phyloP scores from a whole-genome alignment of 2,888 invertebrate species.

The Pediacus dermestoides region DNA sequence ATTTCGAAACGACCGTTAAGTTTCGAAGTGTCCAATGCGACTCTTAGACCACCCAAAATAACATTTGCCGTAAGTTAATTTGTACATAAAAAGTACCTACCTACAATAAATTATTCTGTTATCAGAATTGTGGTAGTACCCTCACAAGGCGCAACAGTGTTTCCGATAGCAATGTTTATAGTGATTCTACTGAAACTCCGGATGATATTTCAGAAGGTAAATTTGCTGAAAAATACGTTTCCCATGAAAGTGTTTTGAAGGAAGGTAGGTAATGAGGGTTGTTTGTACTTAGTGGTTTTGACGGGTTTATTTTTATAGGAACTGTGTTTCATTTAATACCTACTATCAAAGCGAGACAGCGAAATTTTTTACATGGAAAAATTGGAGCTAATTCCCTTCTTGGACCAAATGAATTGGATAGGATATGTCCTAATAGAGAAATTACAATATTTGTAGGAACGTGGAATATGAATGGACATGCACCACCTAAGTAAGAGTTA shows the following conservation, averaged over 20 bases:
- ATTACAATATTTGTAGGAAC: conserved; percentile 87
- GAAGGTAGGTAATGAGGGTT: conserved; percentile 27
- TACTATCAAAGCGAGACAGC: conserved; percentile 75
- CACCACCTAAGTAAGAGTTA: conserved; percentile 67
- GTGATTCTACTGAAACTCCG: conserved; percentile 24
- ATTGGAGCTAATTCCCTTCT: conserved; percentile 77
- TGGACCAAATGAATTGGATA: conserved; percentile 79
- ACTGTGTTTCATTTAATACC: conserved; percentile 76
- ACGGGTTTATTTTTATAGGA: conserved; percentile 72
- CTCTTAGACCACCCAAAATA: no score
- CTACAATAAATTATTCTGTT: no score
- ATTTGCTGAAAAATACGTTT: conserved; percentile 42
- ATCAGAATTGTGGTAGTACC: no score
- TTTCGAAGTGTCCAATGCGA: no score
- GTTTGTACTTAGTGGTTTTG: conserved; percentile 50
- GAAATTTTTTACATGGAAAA: conserved; percentile 77
- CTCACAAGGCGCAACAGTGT: conserved; percentile 43
- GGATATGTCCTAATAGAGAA: conserved; percentile 81
- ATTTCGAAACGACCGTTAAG: conserved; percentile 46
- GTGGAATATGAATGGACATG: conserved; percentile 96
- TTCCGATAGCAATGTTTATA: conserved; percentile 42
- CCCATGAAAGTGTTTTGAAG: conserved; percentile 45
- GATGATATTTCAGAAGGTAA: conserved; percentile 30
- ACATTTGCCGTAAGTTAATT: no score
- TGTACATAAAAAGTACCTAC: no score